Percentiles rank a stretch among this genome's conserved stretches.
Conservation (phyloP, 92 coral and sea anemone species). For the Meandrina meandrites region DNA sequence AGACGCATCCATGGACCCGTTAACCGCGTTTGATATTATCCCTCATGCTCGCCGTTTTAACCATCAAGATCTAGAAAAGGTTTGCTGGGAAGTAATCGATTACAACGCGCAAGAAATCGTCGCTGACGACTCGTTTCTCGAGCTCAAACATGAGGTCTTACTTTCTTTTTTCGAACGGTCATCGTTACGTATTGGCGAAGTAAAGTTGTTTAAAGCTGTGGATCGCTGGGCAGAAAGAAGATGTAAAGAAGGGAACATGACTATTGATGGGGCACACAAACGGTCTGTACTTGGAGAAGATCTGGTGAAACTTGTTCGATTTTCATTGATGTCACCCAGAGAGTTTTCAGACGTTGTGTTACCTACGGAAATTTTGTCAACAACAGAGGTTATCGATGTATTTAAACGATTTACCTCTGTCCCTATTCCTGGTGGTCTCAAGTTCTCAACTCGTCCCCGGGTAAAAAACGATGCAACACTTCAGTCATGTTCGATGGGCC, state of each 20-base stretch:
- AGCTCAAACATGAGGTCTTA: not conserved
- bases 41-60: not conserved
- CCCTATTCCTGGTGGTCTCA: not conserved
- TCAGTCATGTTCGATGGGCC: not conserved
- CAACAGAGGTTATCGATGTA: not conserved
- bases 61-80: not conserved
- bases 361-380: not conserved
- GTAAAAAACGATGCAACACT: not conserved
- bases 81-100: slow-evolving; percentile 32
- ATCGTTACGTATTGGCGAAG: not conserved
- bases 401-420: not conserved
- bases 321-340: not conserved
- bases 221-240: slow-evolving; percentile 27
- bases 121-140: not conserved
- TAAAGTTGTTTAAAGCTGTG: not conserved
- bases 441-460: not conserved
- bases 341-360: not conserved
- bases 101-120: slow-evolving; percentile 3
- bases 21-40: not conserved
- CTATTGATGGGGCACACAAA: not conserved
- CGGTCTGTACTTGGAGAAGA: not conserved
- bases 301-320: not conserved
- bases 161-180: not conserved
- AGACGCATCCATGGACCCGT: not conserved
- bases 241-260: not conserved